Evolutionary conservation across 64 coral and sea anemone species (phyloP).

Genomic region (Hydrozoanthus tunicans): DNA sequence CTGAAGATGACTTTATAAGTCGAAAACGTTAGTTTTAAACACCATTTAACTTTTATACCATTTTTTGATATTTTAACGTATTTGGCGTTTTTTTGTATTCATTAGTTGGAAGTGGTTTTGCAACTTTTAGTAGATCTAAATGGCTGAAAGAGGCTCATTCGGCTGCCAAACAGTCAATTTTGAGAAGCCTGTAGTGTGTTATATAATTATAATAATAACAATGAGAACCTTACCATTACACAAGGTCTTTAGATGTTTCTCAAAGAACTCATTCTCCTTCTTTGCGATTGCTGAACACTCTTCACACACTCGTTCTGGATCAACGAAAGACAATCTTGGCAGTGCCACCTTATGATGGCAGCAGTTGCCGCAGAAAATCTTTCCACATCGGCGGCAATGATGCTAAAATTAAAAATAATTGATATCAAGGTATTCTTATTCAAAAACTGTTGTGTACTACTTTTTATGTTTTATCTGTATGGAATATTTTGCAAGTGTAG

Average conservation of each 20-base stretch:
- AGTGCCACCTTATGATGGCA: constrained; percentile 85
- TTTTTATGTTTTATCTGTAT: too few relatives aligned
- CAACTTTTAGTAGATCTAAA: too few relatives aligned
- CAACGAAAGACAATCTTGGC: constrained; percentile 86
- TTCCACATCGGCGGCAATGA: constrained; percentile 94
- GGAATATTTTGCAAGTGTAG: too few relatives aligned
- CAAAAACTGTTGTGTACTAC: background rate
- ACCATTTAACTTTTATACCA: too few relatives aligned
- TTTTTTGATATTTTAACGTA: too few relatives aligned
- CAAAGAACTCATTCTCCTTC: constrained; percentile 97
- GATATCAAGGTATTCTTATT: background rate
- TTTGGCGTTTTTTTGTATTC: too few relatives aligned
- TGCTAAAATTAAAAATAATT: constrained; percentile 62
- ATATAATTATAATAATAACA: background rate
- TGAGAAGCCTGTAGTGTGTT: background rate
- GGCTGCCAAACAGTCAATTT: background rate
- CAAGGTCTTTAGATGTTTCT: constrained; percentile 85
- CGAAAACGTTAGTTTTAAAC: too few relatives aligned
- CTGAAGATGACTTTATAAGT: too few relatives aligned
- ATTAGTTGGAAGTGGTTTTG: too few relatives aligned
- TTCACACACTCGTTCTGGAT: constrained; percentile 94
- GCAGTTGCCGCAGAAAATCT: constrained; percentile 86
- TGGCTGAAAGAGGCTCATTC: too few relatives aligned
- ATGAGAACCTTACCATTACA: constrained; percentile 66
- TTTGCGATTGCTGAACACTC: constrained; percentile 85